Base-by-base conservation (phyloP, 2,888 invertebrate genomes). In the Galeruca laticollis region DNA sequence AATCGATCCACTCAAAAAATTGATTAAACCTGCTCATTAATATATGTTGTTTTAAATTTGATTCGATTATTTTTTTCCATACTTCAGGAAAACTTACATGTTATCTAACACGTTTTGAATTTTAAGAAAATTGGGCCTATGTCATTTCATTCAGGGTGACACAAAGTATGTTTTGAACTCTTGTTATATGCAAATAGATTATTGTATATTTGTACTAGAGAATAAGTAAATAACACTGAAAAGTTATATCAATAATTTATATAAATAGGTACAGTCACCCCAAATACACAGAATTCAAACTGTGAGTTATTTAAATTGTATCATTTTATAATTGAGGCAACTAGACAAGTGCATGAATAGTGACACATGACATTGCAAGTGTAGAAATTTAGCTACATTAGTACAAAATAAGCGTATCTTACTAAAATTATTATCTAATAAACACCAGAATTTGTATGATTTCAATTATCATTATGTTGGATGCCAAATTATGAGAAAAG, bases 181-280 rank as follows among this genome's bases (percentile, higher is more conserved):
- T 8, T 15, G 9, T 15, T 47, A 15, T 8, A 47, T 18, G n/a
- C 15, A 47, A 47, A 47, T 47, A 15, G 15, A 18, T 47, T 6
- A 15, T 47, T 15, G 43, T 47, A 15, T 37, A 37, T 47, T 47
- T 18, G 47, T 47, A 47, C 47, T 47, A 47, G 47, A 47, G 15
- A 15, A 47, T 47, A 47, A 47, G 18, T 47, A 47, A 15, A 18
- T 43, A 4, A 43, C 43, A n/a, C 15, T 43, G 43, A 43, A 43
- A 40, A n/a, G 2, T 43, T 43, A n/a, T n/a, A 43, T 43, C n/a
- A 43, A 43, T 43, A 43, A 43, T 43, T 43, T 43, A 43, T 43
- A 43, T 43, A 43, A 43, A 43, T 43, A 40, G 40, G 40, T 40
- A 43, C 43, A 43, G 43, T 47, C 15, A 47, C 47, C 47, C 18